phyloP scores from a whole-genome alignment of 1,140 invertebrate species.

The Camponotus floridanus region DNA sequence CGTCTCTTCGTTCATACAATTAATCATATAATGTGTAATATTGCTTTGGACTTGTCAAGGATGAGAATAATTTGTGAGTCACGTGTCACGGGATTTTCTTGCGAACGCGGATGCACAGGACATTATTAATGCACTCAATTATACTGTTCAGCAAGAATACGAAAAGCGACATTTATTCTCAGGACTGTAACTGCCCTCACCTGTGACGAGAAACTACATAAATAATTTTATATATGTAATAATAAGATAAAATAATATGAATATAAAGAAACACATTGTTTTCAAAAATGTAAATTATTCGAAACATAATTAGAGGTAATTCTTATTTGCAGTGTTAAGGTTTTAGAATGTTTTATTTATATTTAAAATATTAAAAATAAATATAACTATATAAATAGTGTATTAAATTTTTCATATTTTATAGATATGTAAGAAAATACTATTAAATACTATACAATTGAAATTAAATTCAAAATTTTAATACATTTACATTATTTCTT shows the following conservation, averaged over 20 bases:
- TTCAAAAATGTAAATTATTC: too few relatives aligned
- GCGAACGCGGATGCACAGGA: background rate
- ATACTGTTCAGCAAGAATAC: background rate
- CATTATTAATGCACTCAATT: slow-evolving; percentile 22
- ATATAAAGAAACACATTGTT: background rate
- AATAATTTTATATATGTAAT: background rate
- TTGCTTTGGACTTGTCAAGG: background rate
- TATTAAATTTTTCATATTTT: too few relatives aligned
- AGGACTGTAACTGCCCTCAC: background rate
- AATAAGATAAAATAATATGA: background rate
- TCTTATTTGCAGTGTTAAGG: too few relatives aligned
- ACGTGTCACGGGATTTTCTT: background rate
- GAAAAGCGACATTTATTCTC: slow-evolving; percentile 11
- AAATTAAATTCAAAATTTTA: too few relatives aligned
- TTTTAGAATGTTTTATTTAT: too few relatives aligned
- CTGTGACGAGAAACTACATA: too few relatives aligned
- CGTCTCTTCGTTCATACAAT: background rate
- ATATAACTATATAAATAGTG: too few relatives aligned
- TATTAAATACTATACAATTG: too few relatives aligned
- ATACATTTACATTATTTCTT: too few relatives aligned
- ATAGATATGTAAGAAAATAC: too few relatives aligned
- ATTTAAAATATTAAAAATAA: too few relatives aligned
- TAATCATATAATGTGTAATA: background rate
- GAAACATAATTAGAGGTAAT: too few relatives aligned
- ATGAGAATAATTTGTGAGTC: background rate